Evolutionary conservation across 2,888 invertebrate species (phyloP).

Genomic region (Spilarctia lutea): DNA sequence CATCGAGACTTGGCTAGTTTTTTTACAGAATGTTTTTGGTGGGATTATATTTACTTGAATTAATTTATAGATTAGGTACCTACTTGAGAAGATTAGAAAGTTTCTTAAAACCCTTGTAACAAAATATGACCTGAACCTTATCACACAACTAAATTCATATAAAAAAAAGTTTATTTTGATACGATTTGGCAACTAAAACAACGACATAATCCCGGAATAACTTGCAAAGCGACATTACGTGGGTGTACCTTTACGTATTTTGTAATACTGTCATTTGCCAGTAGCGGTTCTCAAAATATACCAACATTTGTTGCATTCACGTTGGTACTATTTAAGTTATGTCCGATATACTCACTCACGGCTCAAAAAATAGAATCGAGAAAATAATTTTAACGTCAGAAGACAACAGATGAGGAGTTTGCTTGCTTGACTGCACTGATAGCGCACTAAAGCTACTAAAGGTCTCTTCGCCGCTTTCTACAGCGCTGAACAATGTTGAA

Average conservation of each 20-base stretch:
- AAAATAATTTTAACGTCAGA: not conserved
- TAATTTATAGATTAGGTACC: too few species aligned
- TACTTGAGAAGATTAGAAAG: too few species aligned
- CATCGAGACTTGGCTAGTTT: too few species aligned
- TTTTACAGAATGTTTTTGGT: too few species aligned
- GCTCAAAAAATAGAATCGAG: not conserved
- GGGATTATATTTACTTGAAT: too few species aligned
- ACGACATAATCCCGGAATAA: slow-evolving; percentile 6
- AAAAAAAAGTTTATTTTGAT: not conserved
- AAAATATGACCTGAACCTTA: not conserved
- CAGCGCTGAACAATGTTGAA: too few species aligned
- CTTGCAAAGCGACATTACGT: slow-evolving; percentile 8
- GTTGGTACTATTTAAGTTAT: not conserved
- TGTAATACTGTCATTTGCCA: slow-evolving; percentile 1
- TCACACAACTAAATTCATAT: not conserved
- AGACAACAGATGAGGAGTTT: not conserved
- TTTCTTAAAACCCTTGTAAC: too few species aligned
- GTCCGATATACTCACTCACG: not conserved
- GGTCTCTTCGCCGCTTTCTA: too few species aligned
- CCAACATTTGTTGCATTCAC: not conserved
- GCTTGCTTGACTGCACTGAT: too few species aligned
- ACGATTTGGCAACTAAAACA: not conserved
- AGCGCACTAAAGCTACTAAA: too few species aligned
- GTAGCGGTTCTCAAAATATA: not conserved
- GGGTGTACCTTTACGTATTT: slow-evolving; percentile 9